These are phyloP conservation scores for Sitta europaea DNA, from an alignment of 2,113 vertebrate species.

Conservation along the genomic window DNA sequence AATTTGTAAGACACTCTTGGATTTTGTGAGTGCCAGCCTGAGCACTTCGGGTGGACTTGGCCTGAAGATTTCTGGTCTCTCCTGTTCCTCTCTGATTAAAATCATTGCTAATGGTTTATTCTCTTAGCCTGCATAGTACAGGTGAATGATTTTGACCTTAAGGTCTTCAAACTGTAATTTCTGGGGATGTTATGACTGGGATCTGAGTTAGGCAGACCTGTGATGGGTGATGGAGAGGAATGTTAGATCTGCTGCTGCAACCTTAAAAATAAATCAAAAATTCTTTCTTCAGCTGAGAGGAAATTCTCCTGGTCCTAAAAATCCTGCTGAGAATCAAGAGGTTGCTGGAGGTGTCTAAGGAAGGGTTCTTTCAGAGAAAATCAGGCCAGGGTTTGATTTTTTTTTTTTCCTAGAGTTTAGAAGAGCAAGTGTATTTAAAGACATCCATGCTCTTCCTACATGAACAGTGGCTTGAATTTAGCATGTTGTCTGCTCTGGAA, in stretches of 20 bases:
- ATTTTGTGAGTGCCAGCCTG: neutral
- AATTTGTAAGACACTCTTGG: neutral
- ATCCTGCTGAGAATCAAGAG: neutral
- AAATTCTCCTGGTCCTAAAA: neutral
- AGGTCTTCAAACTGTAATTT: neutral
- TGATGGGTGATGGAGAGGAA: neutral
- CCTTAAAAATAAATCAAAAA: neutral
- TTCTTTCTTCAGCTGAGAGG: neutral
- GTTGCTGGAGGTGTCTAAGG: neutral
- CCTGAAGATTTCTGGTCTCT: neutral
- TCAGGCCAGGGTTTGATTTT: neutral
- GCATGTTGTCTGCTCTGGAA: neutral
- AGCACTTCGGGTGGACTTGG: neutral
- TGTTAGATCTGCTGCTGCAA: neutral
- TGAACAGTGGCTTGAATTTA: neutral
- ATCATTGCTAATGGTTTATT: neutral
- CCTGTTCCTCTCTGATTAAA: neutral
- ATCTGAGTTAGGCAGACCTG: neutral
- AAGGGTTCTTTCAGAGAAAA: neutral
- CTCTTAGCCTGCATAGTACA: neutral
- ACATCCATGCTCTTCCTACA: neutral
- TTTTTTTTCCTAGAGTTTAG: neutral
- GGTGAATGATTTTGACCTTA: neutral
- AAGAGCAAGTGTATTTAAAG: neutral
- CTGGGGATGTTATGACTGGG: neutral